Conservation (phyloP, 2,888 invertebrate genomes). For the Polymixis lichenea region DNA sequence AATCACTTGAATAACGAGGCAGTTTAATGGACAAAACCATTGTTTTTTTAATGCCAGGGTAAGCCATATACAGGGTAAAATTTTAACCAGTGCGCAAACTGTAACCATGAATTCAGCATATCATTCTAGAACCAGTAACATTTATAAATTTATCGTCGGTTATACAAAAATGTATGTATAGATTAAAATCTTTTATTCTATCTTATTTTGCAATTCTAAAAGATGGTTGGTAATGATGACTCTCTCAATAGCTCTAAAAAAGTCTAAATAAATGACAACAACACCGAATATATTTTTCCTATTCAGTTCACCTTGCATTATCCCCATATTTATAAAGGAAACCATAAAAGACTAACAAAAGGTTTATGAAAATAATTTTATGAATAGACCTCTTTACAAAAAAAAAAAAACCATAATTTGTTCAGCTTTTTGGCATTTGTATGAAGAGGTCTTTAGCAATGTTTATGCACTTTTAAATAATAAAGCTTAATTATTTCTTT, state of each 20-base stretch:
- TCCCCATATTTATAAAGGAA: constrained; percentile 53
- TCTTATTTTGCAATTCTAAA: neutral
- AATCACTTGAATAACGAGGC: neutral
- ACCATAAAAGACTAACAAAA: constrained; percentile 55
- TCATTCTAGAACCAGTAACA: too few species aligned
- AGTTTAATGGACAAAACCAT: neutral
- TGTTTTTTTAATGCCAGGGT: neutral
- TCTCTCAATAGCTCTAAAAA: constrained; percentile 9
- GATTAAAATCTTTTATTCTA: constrained; percentile 5
- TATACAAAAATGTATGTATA: too few species aligned
- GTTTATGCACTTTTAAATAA: constrained; percentile 48
- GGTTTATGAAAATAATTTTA: constrained; percentile 54
- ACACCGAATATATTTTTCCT: constrained; percentile 24
- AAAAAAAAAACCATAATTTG: constrained; percentile 33
- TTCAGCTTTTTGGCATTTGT: constrained; percentile 47
- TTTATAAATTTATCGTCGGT: too few species aligned
- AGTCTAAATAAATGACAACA: constrained; percentile 14
- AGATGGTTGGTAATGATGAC: constrained; percentile 23
- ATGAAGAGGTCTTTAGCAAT: constrained; percentile 26
- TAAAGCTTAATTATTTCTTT: neutral
- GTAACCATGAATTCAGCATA: too few species aligned
- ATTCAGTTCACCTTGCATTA: constrained; percentile 53
- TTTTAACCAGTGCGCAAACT: too few species aligned
- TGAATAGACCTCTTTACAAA: constrained; percentile 47
- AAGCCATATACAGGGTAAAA: too few species aligned